phyloP scores from a whole-genome alignment of 2,888 invertebrate species.

The Microctonus brassicae region DNA sequence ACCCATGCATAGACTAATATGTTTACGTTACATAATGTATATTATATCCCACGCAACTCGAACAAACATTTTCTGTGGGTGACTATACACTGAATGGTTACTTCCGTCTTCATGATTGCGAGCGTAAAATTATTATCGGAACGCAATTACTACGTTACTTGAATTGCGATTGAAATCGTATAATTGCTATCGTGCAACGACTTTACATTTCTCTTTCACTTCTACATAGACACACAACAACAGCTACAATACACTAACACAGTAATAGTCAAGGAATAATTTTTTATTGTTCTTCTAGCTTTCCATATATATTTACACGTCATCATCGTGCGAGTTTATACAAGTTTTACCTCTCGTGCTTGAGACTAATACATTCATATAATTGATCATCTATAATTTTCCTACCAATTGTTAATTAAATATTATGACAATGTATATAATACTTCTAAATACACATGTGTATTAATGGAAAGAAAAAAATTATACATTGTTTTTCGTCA shows the following conservation, averaged over 20 bases:
- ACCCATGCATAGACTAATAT: too few species aligned
- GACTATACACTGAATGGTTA: neutral
- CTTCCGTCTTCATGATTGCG: conserved; percentile 5
- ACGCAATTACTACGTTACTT: conserved; percentile 25
- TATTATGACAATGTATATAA: neutral
- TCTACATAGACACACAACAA: neutral
- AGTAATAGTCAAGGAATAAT: too few species aligned
- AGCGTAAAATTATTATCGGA: conserved; percentile 36
- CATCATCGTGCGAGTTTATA: neutral
- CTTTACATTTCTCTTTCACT: neutral
- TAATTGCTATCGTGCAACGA: conserved; percentile 10
- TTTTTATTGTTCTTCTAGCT: neutral
- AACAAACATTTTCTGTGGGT: conserved; percentile 6
- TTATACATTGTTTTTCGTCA: too few species aligned
- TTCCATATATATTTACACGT: neutral
- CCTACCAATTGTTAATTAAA: neutral
- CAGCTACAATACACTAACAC: too few species aligned
- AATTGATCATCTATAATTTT: neutral
- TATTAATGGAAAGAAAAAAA: too few species aligned
- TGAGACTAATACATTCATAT: neutral
- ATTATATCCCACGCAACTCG: neutral
- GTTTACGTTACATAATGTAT: neutral
- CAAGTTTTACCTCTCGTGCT: neutral
- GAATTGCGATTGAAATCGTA: conserved; percentile 15
- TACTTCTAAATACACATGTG: too few species aligned